Percentiles rank a stretch among this genome's conserved stretches.
phyloP scores from a whole-genome alignment of 2,888 invertebrate species.

The Calliscelio sp. region DNA sequence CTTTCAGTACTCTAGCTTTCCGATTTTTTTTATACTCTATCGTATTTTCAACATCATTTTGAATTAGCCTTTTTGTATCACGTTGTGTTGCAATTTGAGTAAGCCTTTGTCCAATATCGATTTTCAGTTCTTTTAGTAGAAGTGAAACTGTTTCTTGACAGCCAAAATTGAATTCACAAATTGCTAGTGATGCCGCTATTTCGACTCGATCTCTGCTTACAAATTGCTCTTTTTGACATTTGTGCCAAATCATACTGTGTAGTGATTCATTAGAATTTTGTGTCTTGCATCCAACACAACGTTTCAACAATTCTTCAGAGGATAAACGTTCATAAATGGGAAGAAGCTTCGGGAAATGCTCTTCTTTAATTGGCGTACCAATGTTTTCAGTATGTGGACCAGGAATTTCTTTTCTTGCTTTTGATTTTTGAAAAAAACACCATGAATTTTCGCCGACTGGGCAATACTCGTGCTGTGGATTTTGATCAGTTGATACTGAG shows the following conservation, averaged over 20 bases:
- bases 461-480: conserved; percentile 24
- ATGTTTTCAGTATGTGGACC: not conserved
- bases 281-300: conserved; percentile 51
- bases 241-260: conserved; percentile 54
- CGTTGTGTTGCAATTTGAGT: conserved; percentile 11
- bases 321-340: conserved; percentile 22
- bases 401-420: conserved; percentile 6
- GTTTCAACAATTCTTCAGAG: conserved; percentile 4
- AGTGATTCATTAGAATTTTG: conserved; percentile 67
- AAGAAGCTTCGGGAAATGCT: not conserved
- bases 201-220: conserved; percentile 5
- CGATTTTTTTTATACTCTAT: conserved; percentile 8
- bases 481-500: conserved; percentile 8
- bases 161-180: conserved; percentile 31
- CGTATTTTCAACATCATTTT: conserved; percentile 5
- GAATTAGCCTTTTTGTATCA: not conserved
- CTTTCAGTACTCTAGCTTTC: not conserved
- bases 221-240: conserved; percentile 39
- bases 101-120: no score
- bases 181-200: conserved; percentile 16
- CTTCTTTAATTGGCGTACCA: conserved; percentile 15
- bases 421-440: conserved; percentile 49
- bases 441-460: conserved; percentile 37
- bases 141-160: not conserved
- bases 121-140: not conserved